These are phyloP conservation scores for Rissa tridactyla DNA, from an alignment of 2,113 vertebrate species.

Conservation along the genomic window DNA sequence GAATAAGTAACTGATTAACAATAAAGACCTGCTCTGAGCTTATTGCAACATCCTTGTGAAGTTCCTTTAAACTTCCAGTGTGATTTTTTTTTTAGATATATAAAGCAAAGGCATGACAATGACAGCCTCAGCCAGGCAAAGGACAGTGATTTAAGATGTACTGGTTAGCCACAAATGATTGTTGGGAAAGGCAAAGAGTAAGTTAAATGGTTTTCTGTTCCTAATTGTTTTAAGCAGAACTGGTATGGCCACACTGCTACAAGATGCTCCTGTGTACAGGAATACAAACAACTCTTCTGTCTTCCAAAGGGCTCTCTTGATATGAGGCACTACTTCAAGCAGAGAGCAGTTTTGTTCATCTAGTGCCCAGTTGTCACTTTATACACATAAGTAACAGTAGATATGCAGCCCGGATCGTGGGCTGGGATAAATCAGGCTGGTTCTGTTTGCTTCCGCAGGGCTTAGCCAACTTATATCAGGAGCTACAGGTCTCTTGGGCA, in stretches of 20 bases:
- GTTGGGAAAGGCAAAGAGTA: not conserved
- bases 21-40: not conserved
- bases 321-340: not conserved
- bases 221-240: constrained; percentile 8
- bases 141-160: not conserved
- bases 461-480: not conserved
- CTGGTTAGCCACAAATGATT: not conserved
- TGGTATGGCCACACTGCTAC: not conserved
- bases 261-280: not conserved
- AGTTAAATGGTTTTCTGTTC: not conserved
- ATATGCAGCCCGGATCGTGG: not conserved
- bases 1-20: not conserved
- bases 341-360: not conserved
- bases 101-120: not conserved
- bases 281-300: not conserved
- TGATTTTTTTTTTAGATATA: not conserved
- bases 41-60: not conserved
- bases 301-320: not conserved
- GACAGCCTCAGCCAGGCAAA: not conserved
- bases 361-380: not conserved
- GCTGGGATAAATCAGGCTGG: not conserved
- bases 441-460: not conserved
- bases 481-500: not conserved
- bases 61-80: not conserved
- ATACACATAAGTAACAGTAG: not conserved